Base-by-base conservation (phyloP, 2,888 invertebrate genomes). In the Rhopalosiphum nymphaeae region DNA sequence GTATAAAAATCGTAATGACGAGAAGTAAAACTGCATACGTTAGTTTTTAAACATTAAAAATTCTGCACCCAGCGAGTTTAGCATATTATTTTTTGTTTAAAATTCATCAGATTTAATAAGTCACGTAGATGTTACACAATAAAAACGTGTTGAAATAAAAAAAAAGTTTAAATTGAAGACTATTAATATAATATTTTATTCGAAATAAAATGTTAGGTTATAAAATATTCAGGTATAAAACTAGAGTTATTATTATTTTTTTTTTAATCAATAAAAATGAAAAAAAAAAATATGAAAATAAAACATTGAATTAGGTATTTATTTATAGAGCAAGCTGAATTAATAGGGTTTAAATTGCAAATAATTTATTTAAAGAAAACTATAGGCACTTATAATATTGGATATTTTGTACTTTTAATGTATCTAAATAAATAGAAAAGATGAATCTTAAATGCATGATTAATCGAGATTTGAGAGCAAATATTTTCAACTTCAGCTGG, bases 21-120 rank as follows among this genome's bases (percentile, higher is more conserved):
- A 91, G 25, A 91, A 57, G 61, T 25, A 46, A 25, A 25, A 86
- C 36, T n/a, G 67, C 90, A 67, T 46, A 61, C 67, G 46, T 90
- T 57, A 86, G 56, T 44, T 84, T 57, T 46, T 36, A 21, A 53
- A 56, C 78, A 91, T 84, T 84, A 56, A 85, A 91, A 44, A 86
- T 57, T 91, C 56, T n/a, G 2, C 57, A 44, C 3, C 57, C 46
- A 11, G 3, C 44, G 13, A 57, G 57, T 46, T 86, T 44, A 36
- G 36, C 42, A 36, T 85, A 85, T 84, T 91, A 29, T 57, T 89
- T 42, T 57, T 61, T 26, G 29, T 67, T 49, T 84, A 21, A 61
- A 53, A 78, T 61, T 29, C 91, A 53, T 85, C 29, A 42, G 57
- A 29, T 44, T 89, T 57, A 78, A 44, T 89, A 44, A 89, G 89